Percentiles rank a stretch among this genome's conserved stretches.
Evolutionary conservation across 2,113 vertebrate species (phyloP).

Genomic region (Bothrops jararaca): DNA sequence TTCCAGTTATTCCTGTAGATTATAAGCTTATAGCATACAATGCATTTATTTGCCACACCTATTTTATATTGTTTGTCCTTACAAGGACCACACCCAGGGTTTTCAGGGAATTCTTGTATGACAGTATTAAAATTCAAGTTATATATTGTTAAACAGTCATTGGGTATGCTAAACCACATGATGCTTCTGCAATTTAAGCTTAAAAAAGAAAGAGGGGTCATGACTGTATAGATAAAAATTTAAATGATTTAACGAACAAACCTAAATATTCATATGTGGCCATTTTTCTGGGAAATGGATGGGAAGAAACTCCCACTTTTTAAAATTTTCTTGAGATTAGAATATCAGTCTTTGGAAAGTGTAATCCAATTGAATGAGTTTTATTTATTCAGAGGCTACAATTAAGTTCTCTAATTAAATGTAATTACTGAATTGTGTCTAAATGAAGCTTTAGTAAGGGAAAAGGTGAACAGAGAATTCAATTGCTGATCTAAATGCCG

Average conservation of each 20-base stretch:
- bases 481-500: neutral
- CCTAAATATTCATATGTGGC: neutral
- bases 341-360: conserved; percentile 38
- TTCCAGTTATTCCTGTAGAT: neutral
- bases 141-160: neutral
- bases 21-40: neutral
- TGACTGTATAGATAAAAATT: neutral
- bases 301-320: conserved; percentile 37
- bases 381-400: conserved; percentile 45
- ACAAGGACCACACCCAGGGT: neutral
- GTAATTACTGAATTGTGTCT: conserved; percentile 43
- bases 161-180: neutral
- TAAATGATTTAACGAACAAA: neutral
- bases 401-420: conserved; percentile 45
- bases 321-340: conserved; percentile 37
- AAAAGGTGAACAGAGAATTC: conserved; percentile 27
- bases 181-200: neutral
- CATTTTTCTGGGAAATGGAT: neutral
- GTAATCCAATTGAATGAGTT: conserved; percentile 45
- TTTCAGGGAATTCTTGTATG: neutral
- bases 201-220: neutral
- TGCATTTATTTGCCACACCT: neutral
- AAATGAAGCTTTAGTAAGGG: conserved; percentile 33
- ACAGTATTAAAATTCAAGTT: neutral
- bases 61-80: conserved; percentile 7